Evolutionary conservation across 2,113 vertebrate genomes (phyloP), one percentile per base, ranked within the genome.

Genomic region (Gobiocypris rarus): DNA sequence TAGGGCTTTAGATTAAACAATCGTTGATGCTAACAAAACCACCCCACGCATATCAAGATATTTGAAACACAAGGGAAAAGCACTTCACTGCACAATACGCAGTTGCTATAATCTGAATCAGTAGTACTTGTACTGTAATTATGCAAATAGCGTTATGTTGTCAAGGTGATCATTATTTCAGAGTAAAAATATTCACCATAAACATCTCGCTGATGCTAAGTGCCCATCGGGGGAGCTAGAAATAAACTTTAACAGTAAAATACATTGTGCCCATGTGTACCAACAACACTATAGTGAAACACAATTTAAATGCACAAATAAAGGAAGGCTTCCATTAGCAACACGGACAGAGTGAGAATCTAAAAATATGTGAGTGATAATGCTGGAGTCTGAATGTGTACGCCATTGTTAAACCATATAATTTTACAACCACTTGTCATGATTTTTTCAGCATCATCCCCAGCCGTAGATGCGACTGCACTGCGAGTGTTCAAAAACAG

Each of bases 131-230:
- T 65, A 19, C 41, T 65, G 43, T 48, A 48, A 80, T 80, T 80
- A 80, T 80, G 43, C 13, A 80, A 67, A 80, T 52, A 6, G 19
- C 59, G 52, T 80, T 34, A 80, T 67, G 78, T 67, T 31, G 58
- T 80, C 78, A 67, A 67, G 78, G 78, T 80, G 61, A 79, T 79
- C 22, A 38, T 79, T 48, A 61, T 79, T 45, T 59, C 76, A 63
- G 58, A 14, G 58, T 45, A 45, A 45, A 45, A 79, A 59, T n/a
- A 67, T 80, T 65, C 43, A 50, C 5, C 41, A 28, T 65, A 80
- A 80, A 67, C 59, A 80, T 65, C 59, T 50, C 43, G 24, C 41
- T 50, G 59, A 79, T 45, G 76, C 11, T 61, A 61, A 67, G 59
- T 13, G 59, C 78, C 50, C 59, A 52, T 50, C 8, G 5, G 43